phyloP scores from a whole-genome alignment of 2,113 vertebrate genomes.

The Lophochroa leadbeateri region DNA sequence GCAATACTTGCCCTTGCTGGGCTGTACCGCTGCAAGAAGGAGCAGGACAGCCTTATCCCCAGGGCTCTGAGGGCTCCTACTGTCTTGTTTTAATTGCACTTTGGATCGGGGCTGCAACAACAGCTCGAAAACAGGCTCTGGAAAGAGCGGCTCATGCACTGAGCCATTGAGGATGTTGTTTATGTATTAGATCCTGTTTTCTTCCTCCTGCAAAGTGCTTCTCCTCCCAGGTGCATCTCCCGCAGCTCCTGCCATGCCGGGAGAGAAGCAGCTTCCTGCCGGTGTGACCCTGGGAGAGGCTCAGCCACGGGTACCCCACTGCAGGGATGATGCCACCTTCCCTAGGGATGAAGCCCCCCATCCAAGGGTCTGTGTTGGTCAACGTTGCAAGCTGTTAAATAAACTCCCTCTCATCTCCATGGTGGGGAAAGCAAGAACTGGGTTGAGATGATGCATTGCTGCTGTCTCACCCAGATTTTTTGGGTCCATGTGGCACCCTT shows the following conservation, averaged over 20 bases:
- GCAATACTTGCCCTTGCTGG: not conserved
- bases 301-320: not conserved
- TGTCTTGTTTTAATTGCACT: constrained; percentile 12
- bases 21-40: not conserved
- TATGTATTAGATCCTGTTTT: constrained; percentile 82
- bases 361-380: not conserved
- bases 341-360: not conserved
- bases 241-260: not conserved
- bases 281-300: not conserved
- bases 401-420: rapidly evolving
- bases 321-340: rapidly evolving
- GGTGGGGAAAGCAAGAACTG: not conserved
- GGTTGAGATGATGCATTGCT: rapidly evolving
- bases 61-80: not conserved
- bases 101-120: constrained; percentile 34
- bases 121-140: constrained; percentile 42
- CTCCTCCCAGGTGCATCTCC: constrained; percentile 77
- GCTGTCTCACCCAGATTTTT: rapidly evolving
- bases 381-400: rapidly evolving
- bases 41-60: not conserved
- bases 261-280: constrained; percentile 61
- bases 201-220: constrained; percentile 71
- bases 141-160: constrained; percentile 64
- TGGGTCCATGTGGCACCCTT: rapidly evolving
- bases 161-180: constrained; percentile 79